Conservation (phyloP, 30 jellyfish, hydroid and myxozoan genomes). For the Aurelia coerulea region DNA sequence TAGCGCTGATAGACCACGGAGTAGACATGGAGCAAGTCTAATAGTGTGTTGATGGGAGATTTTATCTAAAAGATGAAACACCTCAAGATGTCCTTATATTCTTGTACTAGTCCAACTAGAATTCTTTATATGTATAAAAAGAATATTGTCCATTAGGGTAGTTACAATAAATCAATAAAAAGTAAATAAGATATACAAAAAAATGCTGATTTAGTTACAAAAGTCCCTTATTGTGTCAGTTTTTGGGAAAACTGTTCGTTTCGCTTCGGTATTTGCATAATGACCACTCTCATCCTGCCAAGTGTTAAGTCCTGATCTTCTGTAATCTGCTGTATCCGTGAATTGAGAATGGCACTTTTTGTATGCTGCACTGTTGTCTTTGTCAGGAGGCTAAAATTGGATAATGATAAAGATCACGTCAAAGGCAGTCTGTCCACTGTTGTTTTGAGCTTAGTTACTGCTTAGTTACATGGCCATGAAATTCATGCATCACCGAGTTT, state of each 20-base stretch:
- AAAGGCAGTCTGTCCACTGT: too few relatives aligned
- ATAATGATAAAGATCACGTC: too few relatives aligned
- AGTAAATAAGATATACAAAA: background rate
- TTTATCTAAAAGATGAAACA: too few relatives aligned
- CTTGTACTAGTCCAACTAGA: constrained; percentile 15
- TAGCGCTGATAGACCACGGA: too few relatives aligned
- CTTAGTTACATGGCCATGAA: too few relatives aligned
- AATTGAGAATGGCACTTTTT: constrained; percentile 88
- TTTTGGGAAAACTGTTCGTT: constrained; percentile 43
- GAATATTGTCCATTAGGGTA: too few relatives aligned
- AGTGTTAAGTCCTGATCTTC: constrained; percentile 84
- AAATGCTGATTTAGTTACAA: constrained; percentile 19
- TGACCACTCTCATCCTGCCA: constrained; percentile 94
- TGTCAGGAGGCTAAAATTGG: background rate
- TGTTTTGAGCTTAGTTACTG: too few relatives aligned
- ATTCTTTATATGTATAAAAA: background rate
- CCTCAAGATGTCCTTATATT: background rate
- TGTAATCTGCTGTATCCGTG: constrained; percentile 92
- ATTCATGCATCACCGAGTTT: too few relatives aligned
- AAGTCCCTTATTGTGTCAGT: constrained; percentile 78
- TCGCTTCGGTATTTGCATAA: constrained; percentile 78
- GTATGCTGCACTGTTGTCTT: constrained; percentile 70
- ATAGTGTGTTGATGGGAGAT: too few relatives aligned
- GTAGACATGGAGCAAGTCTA: too few relatives aligned
- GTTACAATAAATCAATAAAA: background rate